Base-by-base conservation (phyloP, 2,888 invertebrate genomes). In the Ophion ellenae region DNA sequence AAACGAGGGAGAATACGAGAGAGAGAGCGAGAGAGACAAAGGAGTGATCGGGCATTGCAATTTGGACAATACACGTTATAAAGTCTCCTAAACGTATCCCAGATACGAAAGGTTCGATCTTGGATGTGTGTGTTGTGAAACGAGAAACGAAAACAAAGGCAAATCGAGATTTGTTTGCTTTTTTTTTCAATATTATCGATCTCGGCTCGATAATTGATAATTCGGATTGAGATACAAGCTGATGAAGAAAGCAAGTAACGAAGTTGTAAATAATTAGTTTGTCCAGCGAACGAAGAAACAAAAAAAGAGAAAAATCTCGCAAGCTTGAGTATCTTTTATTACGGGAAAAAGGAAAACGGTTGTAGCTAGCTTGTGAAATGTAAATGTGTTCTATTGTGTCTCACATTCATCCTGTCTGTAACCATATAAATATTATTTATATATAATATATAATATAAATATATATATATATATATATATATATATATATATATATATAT, bases 241-340 rank as follows among this genome's bases (percentile, higher is more conserved):
- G 36, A 81, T 9, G 67, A 24, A 17, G 77, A 76, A 57, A 79
- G 24, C 47, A 11, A 64, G 69, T 70, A 76, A 83, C 36, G 64
- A 77, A 81, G 78, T 84, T 90, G 89, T 90, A 90, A 86, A 90
- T 90, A 88, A 84, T 86, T 88, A 88, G 87, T 87, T 88, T 84
- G 87, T 88, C 84, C 88, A 88, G 88, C 81, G 24, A 47, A 73
- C 77, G 24, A 47, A 73, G 77, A 86, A 59, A 47, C 59, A 73
- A 53, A 61, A 36, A 53, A 40, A 84, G 82, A 28, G 28, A 28
- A 69, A 64, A 57, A 45, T 84, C 77, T 81, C 70, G 84, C 78
- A 84, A 84, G 84, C 71, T 86, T 84, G 78, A 84, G 81, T 83
- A 84, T 76, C 84, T 84, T 84, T 86, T 86, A 84, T 86, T 84